phyloP scores from a whole-genome alignment of 2,113 vertebrate genomes.

The Xiphorhynchus elegans region DNA sequence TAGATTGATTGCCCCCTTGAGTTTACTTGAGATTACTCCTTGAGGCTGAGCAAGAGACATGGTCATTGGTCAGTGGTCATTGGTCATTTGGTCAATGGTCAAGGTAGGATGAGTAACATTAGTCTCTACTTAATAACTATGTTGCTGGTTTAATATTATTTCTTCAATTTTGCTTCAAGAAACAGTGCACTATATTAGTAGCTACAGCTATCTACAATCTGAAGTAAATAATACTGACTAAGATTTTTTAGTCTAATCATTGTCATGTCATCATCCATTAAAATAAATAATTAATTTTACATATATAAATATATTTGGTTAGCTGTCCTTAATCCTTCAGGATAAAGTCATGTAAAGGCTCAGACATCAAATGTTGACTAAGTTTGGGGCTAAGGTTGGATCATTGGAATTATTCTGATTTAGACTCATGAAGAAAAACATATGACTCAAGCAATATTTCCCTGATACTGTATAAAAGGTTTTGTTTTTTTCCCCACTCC shows the following conservation, averaged over 20 bases:
- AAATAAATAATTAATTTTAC: background rate
- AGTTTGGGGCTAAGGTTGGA: background rate
- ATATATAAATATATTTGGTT: background rate
- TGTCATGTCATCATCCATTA: background rate
- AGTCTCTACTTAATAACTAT: background rate
- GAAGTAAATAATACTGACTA: background rate
- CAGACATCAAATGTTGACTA: background rate
- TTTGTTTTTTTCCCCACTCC: accelerated
- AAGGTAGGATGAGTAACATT: background rate
- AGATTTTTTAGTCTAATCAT: background rate
- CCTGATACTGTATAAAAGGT: background rate
- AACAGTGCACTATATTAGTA: background rate
- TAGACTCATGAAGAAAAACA: background rate
- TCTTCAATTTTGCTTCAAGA: background rate
- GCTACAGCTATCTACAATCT: background rate
- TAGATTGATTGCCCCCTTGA: background rate
- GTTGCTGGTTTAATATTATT: background rate
- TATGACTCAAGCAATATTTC: background rate
- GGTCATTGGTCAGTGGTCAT: background rate
- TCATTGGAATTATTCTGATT: background rate
- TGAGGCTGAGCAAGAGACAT: background rate
- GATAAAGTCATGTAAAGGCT: background rate
- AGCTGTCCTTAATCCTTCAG: background rate
- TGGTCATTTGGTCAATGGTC: background rate
- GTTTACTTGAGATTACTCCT: background rate